phyloP scores from a whole-genome alignment of 2,888 invertebrate genomes.

The Strigamia crassipes region DNA sequence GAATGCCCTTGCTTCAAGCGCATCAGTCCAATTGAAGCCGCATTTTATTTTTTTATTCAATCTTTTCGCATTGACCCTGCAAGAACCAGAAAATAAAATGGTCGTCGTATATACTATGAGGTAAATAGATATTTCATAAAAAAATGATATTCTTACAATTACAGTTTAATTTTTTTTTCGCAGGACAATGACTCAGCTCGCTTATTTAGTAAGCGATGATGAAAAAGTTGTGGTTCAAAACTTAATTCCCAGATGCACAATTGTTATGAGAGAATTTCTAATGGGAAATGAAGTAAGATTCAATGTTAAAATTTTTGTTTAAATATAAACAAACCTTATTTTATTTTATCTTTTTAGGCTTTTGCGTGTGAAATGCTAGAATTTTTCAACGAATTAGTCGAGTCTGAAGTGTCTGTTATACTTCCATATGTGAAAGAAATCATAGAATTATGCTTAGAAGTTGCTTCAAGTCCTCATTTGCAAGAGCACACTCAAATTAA shows the following conservation, averaged over 20 bases:
- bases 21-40: slow-evolving; percentile 71
- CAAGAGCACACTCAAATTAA: slow-evolving; percentile 29
- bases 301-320: neutral
- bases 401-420: slow-evolving; percentile 2
- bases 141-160: neutral
- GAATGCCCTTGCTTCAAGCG: slow-evolving; percentile 71
- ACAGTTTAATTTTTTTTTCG: slow-evolving; percentile 17
- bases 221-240: slow-evolving; percentile 21
- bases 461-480: neutral
- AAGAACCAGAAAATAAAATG: slow-evolving; percentile 63
- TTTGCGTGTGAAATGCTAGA: slow-evolving; percentile 30
- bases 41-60: slow-evolving; percentile 67
- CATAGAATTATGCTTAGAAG: slow-evolving; percentile 30
- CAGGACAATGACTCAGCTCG: neutral
- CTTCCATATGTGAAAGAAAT: slow-evolving; percentile 3
- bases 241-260: neutral
- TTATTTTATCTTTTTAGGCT: neutral
- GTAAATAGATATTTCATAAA: slow-evolving; percentile 52
- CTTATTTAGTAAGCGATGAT: neutral
- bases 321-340: neutral
- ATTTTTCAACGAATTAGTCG: slow-evolving; percentile 44
- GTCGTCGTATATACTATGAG: slow-evolving; percentile 67
- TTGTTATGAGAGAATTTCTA: slow-evolving; percentile 16
- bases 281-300: slow-evolving; percentile 28
- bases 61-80: slow-evolving; percentile 63